Evolutionary conservation across 64 coral and sea anemone species (phyloP).

Genomic region (Orbicella faveolata): DNA sequence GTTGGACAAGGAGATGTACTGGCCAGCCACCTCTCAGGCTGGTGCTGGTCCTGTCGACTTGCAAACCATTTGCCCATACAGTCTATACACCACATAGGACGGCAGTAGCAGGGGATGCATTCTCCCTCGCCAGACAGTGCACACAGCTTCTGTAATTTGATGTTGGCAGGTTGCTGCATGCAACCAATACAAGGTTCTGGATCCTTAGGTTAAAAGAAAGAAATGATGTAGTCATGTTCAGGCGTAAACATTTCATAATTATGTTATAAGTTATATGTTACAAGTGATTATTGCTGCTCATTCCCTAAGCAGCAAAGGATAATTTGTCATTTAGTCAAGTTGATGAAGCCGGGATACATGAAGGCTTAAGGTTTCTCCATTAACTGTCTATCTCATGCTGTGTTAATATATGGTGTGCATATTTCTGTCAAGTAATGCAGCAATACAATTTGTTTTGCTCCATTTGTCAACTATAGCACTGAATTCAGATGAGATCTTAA

Average conservation of each 20-base stretch:
- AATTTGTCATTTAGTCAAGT: no score
- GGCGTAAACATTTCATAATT: not conserved
- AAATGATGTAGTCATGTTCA: not conserved
- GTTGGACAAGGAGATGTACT: constrained; percentile 92
- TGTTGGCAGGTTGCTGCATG: constrained; percentile 84
- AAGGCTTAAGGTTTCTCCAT: no score
- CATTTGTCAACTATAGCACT: no score
- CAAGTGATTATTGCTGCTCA: not conserved
- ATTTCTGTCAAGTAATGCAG: no score
- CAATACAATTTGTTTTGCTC: no score
- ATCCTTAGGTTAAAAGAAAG: constrained; percentile 25
- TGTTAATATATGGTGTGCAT: no score
- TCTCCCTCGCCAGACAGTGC: constrained; percentile 64
- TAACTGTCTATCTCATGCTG: no score
- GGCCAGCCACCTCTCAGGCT: constrained; percentile 83
- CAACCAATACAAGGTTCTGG: constrained; percentile 98
- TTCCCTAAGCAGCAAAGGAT: no score
- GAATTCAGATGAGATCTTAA: no score
- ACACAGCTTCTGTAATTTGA: constrained; percentile 96
- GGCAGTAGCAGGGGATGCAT: constrained; percentile 90
- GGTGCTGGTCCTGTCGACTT: constrained; percentile 85
- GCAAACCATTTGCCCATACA: constrained; percentile 99
- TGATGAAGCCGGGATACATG: no score
- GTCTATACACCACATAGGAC: constrained; percentile 97
- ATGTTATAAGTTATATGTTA: no score